Evolutionary conservation across 1,140 invertebrate genomes (phyloP).

Genomic region (Theocolax elegans): DNA sequence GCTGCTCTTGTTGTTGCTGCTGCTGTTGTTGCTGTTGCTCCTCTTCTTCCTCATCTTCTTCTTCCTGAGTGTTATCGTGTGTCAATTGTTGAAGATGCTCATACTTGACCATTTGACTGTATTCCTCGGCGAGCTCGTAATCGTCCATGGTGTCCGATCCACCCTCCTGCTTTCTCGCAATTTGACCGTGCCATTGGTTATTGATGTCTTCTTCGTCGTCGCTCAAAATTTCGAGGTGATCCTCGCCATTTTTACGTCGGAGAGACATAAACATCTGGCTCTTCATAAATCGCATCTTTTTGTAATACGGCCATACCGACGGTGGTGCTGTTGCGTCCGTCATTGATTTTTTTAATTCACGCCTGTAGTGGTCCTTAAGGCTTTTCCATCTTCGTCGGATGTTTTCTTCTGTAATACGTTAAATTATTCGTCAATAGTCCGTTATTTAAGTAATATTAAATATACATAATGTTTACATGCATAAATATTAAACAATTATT

Average conservation of each 20-base stretch:
- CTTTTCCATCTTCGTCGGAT: conserved; percentile 37
- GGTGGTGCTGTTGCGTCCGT: conserved; percentile 13
- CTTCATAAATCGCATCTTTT: conserved; percentile 40
- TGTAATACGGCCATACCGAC: conserved; percentile 37
- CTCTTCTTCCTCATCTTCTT: conserved; percentile 31
- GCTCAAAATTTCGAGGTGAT: conserved; percentile 36
- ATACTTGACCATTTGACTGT: conserved; percentile 33
- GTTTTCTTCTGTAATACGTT: conserved; percentile 27
- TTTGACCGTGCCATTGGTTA: conserved; percentile 21
- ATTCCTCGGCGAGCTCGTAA: conserved; percentile 27
- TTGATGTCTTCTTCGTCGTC: conserved; percentile 31
- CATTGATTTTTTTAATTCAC: conserved; percentile 35
- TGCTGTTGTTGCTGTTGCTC: conserved; percentile 1
- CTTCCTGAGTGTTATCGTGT: neutral
- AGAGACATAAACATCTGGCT: conserved; percentile 40
- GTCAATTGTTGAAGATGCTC: conserved; percentile 21
- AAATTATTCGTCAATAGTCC: conserved; percentile 1
- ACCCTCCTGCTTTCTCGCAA: conserved; percentile 23
- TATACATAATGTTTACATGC: no score
- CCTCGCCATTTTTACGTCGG: conserved; percentile 33
- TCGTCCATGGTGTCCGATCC: conserved; percentile 33
- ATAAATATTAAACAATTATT: no score
- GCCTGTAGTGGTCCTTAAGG: conserved; percentile 39
- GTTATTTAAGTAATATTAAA: no score
- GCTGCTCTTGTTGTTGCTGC: neutral